Evolutionary conservation across 2,113 vertebrate genomes (phyloP).

Genomic region (Balaenoptera acutorostrata): DNA sequence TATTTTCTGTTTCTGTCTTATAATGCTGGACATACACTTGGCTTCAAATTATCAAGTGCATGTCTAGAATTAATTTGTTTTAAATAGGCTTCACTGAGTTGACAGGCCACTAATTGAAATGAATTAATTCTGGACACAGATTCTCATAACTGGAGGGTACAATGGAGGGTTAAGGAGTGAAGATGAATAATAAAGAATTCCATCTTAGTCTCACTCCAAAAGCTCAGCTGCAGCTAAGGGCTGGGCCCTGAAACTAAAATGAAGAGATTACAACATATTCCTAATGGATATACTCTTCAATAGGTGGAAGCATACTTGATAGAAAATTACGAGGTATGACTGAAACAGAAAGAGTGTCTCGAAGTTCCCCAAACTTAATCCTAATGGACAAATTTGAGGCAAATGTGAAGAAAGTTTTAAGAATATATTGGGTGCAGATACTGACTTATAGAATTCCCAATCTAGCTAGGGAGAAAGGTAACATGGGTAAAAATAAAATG

Average conservation of each 20-base stretch:
- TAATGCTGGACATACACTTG: not conserved
- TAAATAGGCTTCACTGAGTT: not conserved
- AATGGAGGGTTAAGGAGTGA: not conserved
- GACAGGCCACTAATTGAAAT: not conserved
- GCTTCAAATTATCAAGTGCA: not conserved
- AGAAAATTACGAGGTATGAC: not conserved
- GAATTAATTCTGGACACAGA: not conserved
- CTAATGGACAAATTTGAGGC: not conserved
- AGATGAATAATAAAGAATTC: not conserved
- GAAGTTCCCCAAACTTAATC: not conserved
- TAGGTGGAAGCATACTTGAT: not conserved
- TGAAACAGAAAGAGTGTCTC: not conserved
- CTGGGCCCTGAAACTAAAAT: not conserved
- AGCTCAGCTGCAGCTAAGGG: not conserved
- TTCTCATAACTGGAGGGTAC: not conserved
- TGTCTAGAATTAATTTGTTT: constrained; percentile 10
- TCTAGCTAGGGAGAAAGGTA: not conserved
- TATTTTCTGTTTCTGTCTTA: not conserved
- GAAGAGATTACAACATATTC: not conserved
- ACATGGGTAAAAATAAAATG: not conserved
- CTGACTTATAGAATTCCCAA: not conserved
- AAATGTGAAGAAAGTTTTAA: not conserved
- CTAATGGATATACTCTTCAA: not conserved
- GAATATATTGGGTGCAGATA: not conserved
- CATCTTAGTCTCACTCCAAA: not conserved